phyloP scores from a whole-genome alignment of 2,113 vertebrate species.

The Enhydra lutris region DNA sequence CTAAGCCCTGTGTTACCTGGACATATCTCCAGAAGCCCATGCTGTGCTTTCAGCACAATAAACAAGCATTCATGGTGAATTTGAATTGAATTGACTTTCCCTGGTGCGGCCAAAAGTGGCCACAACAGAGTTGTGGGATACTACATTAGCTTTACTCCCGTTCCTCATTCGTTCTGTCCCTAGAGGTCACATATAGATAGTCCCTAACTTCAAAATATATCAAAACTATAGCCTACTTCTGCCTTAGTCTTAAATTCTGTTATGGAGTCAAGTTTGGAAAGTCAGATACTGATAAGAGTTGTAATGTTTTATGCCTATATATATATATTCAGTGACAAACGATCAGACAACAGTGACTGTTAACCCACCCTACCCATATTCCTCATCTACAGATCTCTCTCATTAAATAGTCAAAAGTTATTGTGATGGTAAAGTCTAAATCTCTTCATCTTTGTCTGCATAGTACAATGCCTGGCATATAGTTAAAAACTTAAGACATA shows the following conservation, averaged over 20 bases:
- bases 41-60: neutral
- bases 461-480: neutral
- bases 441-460: neutral
- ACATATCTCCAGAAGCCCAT: neutral
- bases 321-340: neutral
- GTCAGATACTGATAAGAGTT: neutral
- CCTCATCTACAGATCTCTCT: neutral
- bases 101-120: neutral
- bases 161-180: neutral
- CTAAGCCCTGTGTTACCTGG: neutral
- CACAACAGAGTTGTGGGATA: neutral
- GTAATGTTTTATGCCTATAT: neutral
- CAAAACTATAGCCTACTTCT: neutral
- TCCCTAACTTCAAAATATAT: neutral
- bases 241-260: neutral
- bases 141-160: neutral
- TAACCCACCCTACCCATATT: rapidly evolving
- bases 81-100: neutral
- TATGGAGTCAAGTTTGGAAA: neutral
- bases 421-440: neutral
- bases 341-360: neutral
- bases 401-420: neutral
- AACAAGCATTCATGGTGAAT: neutral
- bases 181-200: neutral
- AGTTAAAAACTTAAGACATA: neutral